Evolutionary conservation across 2,113 vertebrate genomes (phyloP), one percentile per base, ranked within the genome.

Genomic region (Gadus macrocephalus): DNA sequence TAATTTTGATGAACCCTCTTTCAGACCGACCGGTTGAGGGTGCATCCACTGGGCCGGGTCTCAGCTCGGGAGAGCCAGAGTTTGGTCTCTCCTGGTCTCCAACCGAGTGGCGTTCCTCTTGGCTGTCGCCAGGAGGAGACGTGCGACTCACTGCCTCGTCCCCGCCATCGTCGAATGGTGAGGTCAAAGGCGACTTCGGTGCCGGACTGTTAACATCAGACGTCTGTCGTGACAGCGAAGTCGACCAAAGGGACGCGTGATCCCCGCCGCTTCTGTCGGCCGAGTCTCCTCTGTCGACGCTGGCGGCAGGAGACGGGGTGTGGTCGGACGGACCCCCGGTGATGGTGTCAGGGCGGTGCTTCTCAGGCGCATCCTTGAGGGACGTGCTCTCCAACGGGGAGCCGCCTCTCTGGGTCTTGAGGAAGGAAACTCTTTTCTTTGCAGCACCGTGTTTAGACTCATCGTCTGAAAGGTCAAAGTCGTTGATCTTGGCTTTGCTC

Each of bases 391-490:
- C 72, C 0, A 35, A 62, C 31, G 81, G 64, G 42, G 77, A 75
- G n/a, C 12, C 19, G 15, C 72, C 69, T 75, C 78, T 89, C 71
- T 88, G 71, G 55, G 82, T 90, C 89, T 95, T 92, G 78, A 93
- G 73, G 81, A 92, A 91, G 3, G 87, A 88, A 14, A 89, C 86
- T 80, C 84, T 92, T 67, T 92, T 91, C 67, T 92, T 91, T 55
- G 81, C 84, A 55, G 70, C 90, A 5, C 81, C 71, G 7, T 83
- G 88, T 73, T 91, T 89, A 68, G 79, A 82, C 73, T 94, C 92
- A 56, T 91, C 85, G 15, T 94, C 93, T 25, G 92, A 91, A 69
- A 92, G 74, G 5, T 87, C 74, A 80, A 95, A 95, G 76, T 91
- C 77, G 74, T 89, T 90, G 25, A 78, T 68, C 78, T 82, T 82